Conservation (phyloP, 1,140 invertebrate species). For the Drosophila watanabei region DNA sequence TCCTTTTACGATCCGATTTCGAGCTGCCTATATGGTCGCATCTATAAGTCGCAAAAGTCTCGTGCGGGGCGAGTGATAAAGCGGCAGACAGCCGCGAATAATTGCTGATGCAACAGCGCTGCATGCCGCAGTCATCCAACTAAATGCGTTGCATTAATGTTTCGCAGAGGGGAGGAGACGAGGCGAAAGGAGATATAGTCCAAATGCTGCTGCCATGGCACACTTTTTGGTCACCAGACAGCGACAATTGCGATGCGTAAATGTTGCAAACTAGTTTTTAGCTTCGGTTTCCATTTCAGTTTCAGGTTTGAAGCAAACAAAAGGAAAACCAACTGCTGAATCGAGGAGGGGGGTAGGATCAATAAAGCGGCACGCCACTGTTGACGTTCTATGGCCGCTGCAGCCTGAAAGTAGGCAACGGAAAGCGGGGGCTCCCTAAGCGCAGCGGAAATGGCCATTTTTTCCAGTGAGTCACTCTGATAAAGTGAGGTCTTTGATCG, state of each 20-base stretch:
- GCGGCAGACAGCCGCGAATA: constrained; percentile 35
- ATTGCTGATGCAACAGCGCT: constrained; percentile 79
- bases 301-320: constrained; percentile 51
- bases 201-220: constrained; percentile 62
- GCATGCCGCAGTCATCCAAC: constrained; percentile 76
- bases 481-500: background rate
- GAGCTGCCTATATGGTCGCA: constrained; percentile 22
- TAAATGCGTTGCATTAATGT: constrained; percentile 71
- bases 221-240: constrained; percentile 70
- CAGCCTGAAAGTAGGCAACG: constrained; percentile 63
- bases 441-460: background rate
- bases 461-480: background rate
- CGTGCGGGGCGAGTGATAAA: constrained; percentile 73
- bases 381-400: constrained; percentile 10
- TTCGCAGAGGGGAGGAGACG: background rate
- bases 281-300: constrained; percentile 58
- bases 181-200: constrained; percentile 10
- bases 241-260: constrained; percentile 57
- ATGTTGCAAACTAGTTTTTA: constrained; percentile 72
- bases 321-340: constrained; percentile 24
- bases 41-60: constrained; percentile 72
- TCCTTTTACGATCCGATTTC: constrained; percentile 64
- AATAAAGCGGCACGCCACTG: constrained; percentile 49
- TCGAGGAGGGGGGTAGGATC: background rate
- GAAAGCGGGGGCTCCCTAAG: background rate